These are phyloP conservation scores for Drosophila subobscura DNA, from an alignment of 1,140 invertebrate genomes.

Conservation along the genomic window DNA sequence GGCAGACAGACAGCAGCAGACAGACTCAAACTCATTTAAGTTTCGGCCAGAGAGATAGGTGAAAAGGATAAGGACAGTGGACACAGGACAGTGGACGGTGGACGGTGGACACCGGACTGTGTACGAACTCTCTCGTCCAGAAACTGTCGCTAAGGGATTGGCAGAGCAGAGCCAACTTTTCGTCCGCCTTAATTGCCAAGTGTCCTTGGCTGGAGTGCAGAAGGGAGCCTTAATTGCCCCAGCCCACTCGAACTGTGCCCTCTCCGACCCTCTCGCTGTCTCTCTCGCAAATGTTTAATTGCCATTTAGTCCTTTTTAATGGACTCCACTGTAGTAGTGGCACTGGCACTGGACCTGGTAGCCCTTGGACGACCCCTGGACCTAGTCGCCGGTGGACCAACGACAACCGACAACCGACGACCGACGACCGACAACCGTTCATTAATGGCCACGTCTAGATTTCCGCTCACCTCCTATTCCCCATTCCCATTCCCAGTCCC, in stretches of 20 bases:
- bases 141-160: slow-evolving; percentile 63
- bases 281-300: slow-evolving; percentile 75
- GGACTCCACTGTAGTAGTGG: slow-evolving; percentile 61
- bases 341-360: neutral
- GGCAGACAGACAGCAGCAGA: neutral
- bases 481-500: slow-evolving; percentile 54
- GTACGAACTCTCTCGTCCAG: slow-evolving; percentile 6
- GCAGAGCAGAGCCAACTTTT: slow-evolving; percentile 57
- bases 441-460: slow-evolving; percentile 74
- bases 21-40: slow-evolving; percentile 71
- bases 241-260: neutral
- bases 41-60: slow-evolving; percentile 67
- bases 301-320: slow-evolving; percentile 82
- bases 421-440: slow-evolving; percentile 36
- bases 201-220: slow-evolving; percentile 68
- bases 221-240: slow-evolving; percentile 72
- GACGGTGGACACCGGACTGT: neutral
- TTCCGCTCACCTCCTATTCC: slow-evolving; percentile 68
- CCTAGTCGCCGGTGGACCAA: slow-evolving; percentile 2
- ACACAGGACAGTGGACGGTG: too few relatives aligned
- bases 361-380: too few relatives aligned
- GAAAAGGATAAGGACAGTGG: slow-evolving; percentile 68
- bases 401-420: too few relatives aligned
- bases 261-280: slow-evolving; percentile 9
- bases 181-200: slow-evolving; percentile 77